Conservation (phyloP, 2,888 invertebrate species). For the Phalera bucephala region DNA sequence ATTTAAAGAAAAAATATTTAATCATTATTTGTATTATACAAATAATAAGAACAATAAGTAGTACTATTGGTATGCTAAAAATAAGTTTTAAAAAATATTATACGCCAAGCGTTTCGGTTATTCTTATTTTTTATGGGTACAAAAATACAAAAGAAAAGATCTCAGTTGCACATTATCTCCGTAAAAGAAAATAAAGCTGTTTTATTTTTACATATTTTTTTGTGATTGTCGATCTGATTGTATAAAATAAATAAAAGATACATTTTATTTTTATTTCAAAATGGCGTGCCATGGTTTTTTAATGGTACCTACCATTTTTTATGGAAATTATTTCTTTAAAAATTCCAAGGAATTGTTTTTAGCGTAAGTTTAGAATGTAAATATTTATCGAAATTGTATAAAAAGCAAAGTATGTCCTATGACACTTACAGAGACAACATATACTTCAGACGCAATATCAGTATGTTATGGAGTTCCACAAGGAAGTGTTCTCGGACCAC, state of each 20-base stretch:
- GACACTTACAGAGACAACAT: too few species aligned
- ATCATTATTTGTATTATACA: slow-evolving; percentile 73
- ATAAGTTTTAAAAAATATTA: slow-evolving; percentile 34
- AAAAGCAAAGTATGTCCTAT: too few species aligned
- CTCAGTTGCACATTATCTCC: slow-evolving; percentile 28
- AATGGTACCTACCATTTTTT: slow-evolving; percentile 23
- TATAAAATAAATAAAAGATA: slow-evolving; percentile 14
- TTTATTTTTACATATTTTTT: slow-evolving; percentile 29
- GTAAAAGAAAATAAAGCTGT: slow-evolving; percentile 19
- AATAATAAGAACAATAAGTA: slow-evolving; percentile 79
- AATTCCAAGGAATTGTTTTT: slow-evolving; percentile 45
- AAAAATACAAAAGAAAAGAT: slow-evolving; percentile 21
- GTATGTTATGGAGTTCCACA: too few species aligned
- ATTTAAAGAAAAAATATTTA: slow-evolving; percentile 68
- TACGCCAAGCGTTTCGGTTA: slow-evolving; percentile 72
- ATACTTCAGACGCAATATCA: too few species aligned
- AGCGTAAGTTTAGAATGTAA: slow-evolving; percentile 58
- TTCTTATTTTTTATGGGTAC: slow-evolving; percentile 9
- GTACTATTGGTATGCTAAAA: slow-evolving; percentile 62
- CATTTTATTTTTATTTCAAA: slow-evolving; percentile 27
- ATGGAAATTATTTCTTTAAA: slow-evolving; percentile 22
- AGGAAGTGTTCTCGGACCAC: too few species aligned
- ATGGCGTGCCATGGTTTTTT: slow-evolving; percentile 36
- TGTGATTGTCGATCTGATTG: slow-evolving; percentile 52
- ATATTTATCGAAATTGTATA: slow-evolving; percentile 75